A percentile compares a stretch with the other conserved stretches of the same genome.
These are phyloP conservation scores for Danionella cerebrum DNA, from an alignment of 2,113 vertebrate genomes.

Conservation along the genomic window DNA sequence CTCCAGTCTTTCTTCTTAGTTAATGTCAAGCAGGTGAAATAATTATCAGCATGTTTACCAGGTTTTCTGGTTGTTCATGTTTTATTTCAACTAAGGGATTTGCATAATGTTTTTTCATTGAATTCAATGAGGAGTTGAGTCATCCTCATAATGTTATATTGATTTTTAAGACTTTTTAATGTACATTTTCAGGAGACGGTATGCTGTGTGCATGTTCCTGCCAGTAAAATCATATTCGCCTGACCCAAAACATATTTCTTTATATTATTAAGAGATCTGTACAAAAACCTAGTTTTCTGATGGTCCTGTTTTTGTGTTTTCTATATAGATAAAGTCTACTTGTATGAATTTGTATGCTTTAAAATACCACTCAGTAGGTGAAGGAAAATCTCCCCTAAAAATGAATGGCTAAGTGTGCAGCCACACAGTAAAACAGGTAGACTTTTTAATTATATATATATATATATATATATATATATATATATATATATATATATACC, in stretches of 20 bases:
- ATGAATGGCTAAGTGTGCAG: no score
- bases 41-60: slow-evolving; percentile 4
- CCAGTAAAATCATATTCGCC: not conserved
- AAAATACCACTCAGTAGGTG: no score
- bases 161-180: not conserved
- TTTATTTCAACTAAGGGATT: not conserved
- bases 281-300: no score
- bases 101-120: not conserved
- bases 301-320: no score
- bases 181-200: not conserved
- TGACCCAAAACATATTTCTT: not conserved
- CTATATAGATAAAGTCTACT: no score
- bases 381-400: not conserved
- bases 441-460: not conserved
- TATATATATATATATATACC: no score
- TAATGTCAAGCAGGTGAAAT: slow-evolving; percentile 14
- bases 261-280: no score
- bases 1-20: not conserved
- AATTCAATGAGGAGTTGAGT: not conserved
- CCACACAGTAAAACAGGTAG: not conserved
- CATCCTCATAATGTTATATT: not conserved
- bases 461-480: no score
- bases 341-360: no score
- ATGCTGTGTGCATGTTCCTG: not conserved
- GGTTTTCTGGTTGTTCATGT: not conserved